Base-by-base conservation (phyloP, 2,888 invertebrate genomes). In the Odiellus spinosus region DNA sequence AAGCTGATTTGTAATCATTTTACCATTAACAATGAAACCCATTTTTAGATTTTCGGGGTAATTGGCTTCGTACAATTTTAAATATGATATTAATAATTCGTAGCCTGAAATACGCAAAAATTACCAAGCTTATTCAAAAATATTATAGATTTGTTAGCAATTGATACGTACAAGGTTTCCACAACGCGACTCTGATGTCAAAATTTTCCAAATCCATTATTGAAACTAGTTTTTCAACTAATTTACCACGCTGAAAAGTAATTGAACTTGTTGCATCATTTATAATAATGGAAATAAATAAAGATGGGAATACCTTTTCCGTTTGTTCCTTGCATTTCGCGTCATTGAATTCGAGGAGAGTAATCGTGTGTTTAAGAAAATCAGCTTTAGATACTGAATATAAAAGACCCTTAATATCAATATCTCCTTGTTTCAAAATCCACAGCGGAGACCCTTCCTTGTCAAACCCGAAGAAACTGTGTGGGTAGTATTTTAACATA, bases 11-110 rank as follows among this genome's bases (percentile, higher is more conserved):
- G n/a, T n/a, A n/a, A n/a, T n/a, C 26, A 4, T 26, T 26, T 43
- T 20, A 53, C 53, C 86, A 61, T 91, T 90, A 19, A 90, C 74
- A 44, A 90, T 81, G 61, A 78, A 84, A 64, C 86, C 83, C 50
- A 73, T 73, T 67, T 87, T 87, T 44, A 91, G 69, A 60, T 87
- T 80, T 69, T 91, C 90, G 0, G 90, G 90, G 63, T 88, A 90
- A 68, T 91, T 88, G 41, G 84, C 80, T 66, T 88, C 88, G 62
- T 90, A 84, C 63, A 87, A 76, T 65, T 86, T 52, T 20, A 88
- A 74, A 26, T 26, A 26, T 4, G 26, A 6, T 26, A 26, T 26
- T 26, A 26, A 8, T 6, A 26, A 8, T 4, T 26, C 26, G 8
- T 26, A 26, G 26, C 26, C 26, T 26, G 26, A 26, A 26, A 26